phyloP scores from a whole-genome alignment of 2,797 vertebrate species.

The Nothura maculosa region DNA sequence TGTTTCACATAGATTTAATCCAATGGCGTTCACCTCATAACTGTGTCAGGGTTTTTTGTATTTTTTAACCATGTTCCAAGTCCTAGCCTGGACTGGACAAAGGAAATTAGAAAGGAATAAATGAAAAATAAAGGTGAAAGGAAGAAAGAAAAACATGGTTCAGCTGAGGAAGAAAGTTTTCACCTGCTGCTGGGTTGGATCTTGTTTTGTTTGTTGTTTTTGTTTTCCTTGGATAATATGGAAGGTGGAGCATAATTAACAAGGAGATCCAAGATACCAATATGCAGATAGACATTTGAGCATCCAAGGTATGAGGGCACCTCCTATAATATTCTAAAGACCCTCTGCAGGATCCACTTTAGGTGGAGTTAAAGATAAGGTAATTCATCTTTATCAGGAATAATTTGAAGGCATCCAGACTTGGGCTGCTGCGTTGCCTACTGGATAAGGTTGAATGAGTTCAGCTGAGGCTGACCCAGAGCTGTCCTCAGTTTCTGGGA shows the following conservation, averaged over 20 bases:
- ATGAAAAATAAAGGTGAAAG: neutral
- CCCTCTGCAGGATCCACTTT: neutral
- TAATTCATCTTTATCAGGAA: neutral
- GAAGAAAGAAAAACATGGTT: neutral
- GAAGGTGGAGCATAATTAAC: neutral
- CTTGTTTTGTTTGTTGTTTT: fast-evolving
- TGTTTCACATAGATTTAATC: neutral
- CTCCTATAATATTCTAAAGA: neutral
- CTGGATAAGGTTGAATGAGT: neutral
- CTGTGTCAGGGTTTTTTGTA: neutral
- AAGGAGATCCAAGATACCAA: neutral
- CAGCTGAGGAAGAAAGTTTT: neutral
- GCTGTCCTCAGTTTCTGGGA: neutral
- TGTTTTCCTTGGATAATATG: neutral
- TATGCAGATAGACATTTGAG: neutral
- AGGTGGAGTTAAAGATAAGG: neutral
- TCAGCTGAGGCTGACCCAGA: neutral
- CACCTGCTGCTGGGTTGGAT: neutral
- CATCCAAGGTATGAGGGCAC: neutral
- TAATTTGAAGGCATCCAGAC: neutral
- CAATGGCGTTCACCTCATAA: neutral
- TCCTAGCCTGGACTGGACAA: neutral
- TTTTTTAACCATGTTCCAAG: neutral
- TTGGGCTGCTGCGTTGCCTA: neutral
- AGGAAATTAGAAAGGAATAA: neutral